phyloP scores from a whole-genome alignment of 35 echinoderm and acorn worm species.

The Patiria miniata region DNA sequence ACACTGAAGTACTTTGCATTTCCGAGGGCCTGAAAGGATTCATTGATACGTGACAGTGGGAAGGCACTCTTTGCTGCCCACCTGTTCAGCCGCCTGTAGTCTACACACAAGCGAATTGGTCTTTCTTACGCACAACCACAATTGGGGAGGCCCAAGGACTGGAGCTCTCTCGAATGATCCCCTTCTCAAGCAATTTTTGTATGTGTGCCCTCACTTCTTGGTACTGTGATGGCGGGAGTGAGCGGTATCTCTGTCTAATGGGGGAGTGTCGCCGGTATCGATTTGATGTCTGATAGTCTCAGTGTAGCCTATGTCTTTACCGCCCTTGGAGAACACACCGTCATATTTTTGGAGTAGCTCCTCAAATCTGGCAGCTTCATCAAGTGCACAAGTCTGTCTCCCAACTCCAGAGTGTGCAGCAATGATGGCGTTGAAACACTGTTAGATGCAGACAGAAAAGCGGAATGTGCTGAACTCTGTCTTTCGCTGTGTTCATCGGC shows the following conservation, averaged over 20 bases:
- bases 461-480: not conserved
- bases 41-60: slow-evolving; percentile 39
- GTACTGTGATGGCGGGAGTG: slow-evolving; percentile 53
- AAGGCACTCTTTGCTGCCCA: slow-evolving; percentile 36
- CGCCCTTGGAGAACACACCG: slow-evolving; percentile 4
- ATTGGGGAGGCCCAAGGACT: slow-evolving; percentile 58
- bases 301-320: slow-evolving; percentile 13
- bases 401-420: not conserved
- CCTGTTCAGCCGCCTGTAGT: slow-evolving; percentile 36
- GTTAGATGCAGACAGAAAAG: not conserved
- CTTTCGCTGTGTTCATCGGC: not conserved
- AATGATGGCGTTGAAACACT: not conserved
- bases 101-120: slow-evolving; percentile 49
- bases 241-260: slow-evolving; percentile 27
- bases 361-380: not conserved
- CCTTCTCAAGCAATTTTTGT: slow-evolving; percentile 39
- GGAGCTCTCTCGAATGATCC: slow-evolving; percentile 47
- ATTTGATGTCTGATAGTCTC: slow-evolving; percentile 45
- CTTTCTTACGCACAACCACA: slow-evolving; percentile 58
- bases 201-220: slow-evolving; percentile 58
- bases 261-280: slow-evolving; percentile 15
- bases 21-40: slow-evolving; percentile 12
- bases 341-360: not conserved
- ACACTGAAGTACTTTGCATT: slow-evolving; percentile 49
- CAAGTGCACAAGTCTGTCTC: not conserved